Evolutionary conservation across 2,113 vertebrate species (phyloP), one percentile per base, ranked within the genome.

Genomic region (Redunca redunca): DNA sequence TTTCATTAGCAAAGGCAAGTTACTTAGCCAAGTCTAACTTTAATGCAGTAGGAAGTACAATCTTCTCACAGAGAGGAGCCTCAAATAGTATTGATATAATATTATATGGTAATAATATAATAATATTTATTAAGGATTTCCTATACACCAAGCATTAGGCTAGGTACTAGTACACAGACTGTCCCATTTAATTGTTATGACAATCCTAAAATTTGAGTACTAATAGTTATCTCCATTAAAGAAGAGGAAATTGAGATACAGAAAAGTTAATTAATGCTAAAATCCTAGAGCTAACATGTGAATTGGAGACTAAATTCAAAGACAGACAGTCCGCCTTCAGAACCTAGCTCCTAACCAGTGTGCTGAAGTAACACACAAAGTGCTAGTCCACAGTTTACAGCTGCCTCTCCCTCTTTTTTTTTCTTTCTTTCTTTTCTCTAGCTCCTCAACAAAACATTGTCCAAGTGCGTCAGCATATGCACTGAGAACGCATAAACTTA

Each of bases 281-380:
- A 96, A 95, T 90, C n/a, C 77, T 81, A 60, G 14, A 74, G n/a
- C 94, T 96, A 96, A 96, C 78, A 28, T 92, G 19, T 96, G 85
- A 92, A 67, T 94, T 30, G 58, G 62, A 95, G 21, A n/a, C 77
- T 96, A 98, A 88, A 96, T 95, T 95, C 97, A 96, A 67, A 88
- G 50, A 80, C 23, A 86, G 77, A 71, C 89, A 58, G 55, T 52
- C 53, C 83, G 12, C 87, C 57, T 96, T 48, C 48, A 87, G 78
- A 33, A 43, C n/a, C 60, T 55, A 26, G 3, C 43, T 97, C 46
- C 94, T 91, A 88, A 71, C 16, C 28, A 80, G 36, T 50, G 17
- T 90, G 92, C 97, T 97, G 82, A 96, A 52, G 28, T 80, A 74
- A 86, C 67, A 97, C 53, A 94, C n/a, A 11, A 81, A 95, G 55